Base-by-base conservation (phyloP, 2,888 invertebrate genomes). In the Leptinotarsa tumamoca region DNA sequence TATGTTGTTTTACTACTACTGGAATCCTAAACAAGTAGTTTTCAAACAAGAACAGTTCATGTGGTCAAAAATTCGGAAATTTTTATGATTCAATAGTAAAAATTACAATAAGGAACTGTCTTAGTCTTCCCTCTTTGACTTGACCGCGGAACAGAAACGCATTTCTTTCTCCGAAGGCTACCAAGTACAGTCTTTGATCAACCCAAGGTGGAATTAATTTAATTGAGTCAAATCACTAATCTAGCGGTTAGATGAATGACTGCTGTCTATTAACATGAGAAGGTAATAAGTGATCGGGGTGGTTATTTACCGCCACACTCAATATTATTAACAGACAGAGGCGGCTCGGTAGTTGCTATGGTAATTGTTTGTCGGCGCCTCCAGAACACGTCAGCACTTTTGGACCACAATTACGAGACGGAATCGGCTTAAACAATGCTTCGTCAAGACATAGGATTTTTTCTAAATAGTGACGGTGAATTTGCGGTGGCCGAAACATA, bases 331-430 rank as follows among this genome's bases (percentile, higher is more conserved):
- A 80, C 82, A 83, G 81, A 81, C 81, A 75, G 79, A 79, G 80
- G 82, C 79, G 81, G 82, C 78, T 74, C 76, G 74, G 81, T 75
- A 80, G 81, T 80, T 82, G 80, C 82, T 76, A 78, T 73, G 77
- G 85, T 88, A 88, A 88, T 88, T 87, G 87, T 87, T 86, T 86
- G 85, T 84, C 86, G 88, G 88, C 88, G 88, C 88, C 87, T 87
- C 77, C 71, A 81, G 76, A 82, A 83, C 83, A 85, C 84, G 86
- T 88, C 88, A 88, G 88, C 88, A 87, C 84, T 87, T 88, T 88
- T 86, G 78, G 78, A 79, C 82, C 79, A 84, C 86, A 86, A 88
- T 88, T 88, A 88, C 87, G 87, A 87, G 88, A 88, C 87, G 86
- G 87, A 87, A 87, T 88, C 87, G 82, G 87, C 87, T 87, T 83